Evolutionary conservation across 2,113 vertebrate genomes (phyloP), one percentile per base, ranked within the genome.

Genomic region (Rhynchopsitta pachyrhyncha): DNA sequence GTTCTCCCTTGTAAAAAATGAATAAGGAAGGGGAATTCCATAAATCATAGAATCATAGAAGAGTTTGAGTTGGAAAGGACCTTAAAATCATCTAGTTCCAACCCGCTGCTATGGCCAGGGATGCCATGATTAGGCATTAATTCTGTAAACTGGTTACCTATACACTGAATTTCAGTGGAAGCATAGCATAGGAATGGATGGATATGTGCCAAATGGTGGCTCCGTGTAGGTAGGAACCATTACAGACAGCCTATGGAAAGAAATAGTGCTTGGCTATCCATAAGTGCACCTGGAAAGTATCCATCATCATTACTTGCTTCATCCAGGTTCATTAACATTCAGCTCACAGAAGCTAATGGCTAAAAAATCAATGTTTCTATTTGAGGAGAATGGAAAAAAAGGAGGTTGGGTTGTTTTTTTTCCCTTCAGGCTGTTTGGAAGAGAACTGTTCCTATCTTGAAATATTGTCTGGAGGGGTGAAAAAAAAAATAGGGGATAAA

Each of bases 321-420:
- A 1, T 75, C 53, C 71, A 50, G 55, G 19, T 47, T 84, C 41
- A 90, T 95, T 92, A 87, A 17, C 85, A 94, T 82, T 92, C 93
- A 55, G 59, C 77, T 91, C 95, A 93, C 76, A 68, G 64, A 68
- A 87, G 23, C 52, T 88, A 94, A 94, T 91, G 79, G 69, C 47
- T 86, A 39, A 92, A 81, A 70, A 69, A 82, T 90, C n/a, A 0
- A 84, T 92, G 50, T 77, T 71, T 20, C n/a, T 86, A 20, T 41
- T 86, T 81, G 82, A 92, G 47, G 23, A 83, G 62, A 95, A 75
- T 15, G 35, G 31, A 24, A 16, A 92, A 80, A 12, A 82, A 66
- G 73, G 10, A 37, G 22, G 22, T 24, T 59, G n/a, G 20, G 4
- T 1, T 19, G 6, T 28, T 37, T 6, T 33, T 6, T 2, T 47